Evolutionary conservation across 2,888 invertebrate genomes (phyloP), one percentile per base, ranked within the genome.

Genomic region (Agriopis aurantiaria): DNA sequence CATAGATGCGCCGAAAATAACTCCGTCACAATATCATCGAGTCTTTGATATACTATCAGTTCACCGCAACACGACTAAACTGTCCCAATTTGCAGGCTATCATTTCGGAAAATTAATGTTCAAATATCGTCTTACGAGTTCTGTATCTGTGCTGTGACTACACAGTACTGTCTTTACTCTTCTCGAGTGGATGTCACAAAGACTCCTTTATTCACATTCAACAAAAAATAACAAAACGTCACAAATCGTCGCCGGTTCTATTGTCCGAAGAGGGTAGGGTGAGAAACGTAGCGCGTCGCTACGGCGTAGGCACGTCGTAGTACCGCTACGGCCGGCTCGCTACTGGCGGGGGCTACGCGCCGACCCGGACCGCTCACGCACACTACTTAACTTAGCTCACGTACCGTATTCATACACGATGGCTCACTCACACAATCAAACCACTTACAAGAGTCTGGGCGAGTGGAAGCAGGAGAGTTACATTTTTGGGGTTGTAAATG

Each of bases 261-360:
- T 90, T 90, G 89, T 89, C 85, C 88, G 86, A 82, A 82, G 83
- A 79, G 78, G 84, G 81, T 83, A 80, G 80, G 80, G 77, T 79
- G 76, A 77, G 77, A 72, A 65, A 68, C 78, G 79, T 81, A 79
- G 81, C 78, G 76, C 75, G 70, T 60, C 69, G 78, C 91, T 90
- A 90, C 91, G 90, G 75, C 90, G 91, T 89, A 90, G 88, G 78
- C 82, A 80, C 91, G 93, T 91, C 88, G 92, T 90, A 89, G 88
- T 81, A 78, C 81, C 82, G 86, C 90, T 90, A 89, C 90, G 88
- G 77, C 82, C 88, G 89, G 90, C 87, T 91, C 88, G 85, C 85
- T 85, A 94, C 93, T 94, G 91, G 89, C 92, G 93, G 93, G 92
- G 91, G 92, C 92, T 92, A 91, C 89, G 89, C 83, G 84, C 72